A percentile compares a stretch with the other conserved stretches of the same genome.
These are phyloP conservation scores for Falco columbarius DNA, from an alignment of 2,797 vertebrate species.

Conservation along the genomic window DNA sequence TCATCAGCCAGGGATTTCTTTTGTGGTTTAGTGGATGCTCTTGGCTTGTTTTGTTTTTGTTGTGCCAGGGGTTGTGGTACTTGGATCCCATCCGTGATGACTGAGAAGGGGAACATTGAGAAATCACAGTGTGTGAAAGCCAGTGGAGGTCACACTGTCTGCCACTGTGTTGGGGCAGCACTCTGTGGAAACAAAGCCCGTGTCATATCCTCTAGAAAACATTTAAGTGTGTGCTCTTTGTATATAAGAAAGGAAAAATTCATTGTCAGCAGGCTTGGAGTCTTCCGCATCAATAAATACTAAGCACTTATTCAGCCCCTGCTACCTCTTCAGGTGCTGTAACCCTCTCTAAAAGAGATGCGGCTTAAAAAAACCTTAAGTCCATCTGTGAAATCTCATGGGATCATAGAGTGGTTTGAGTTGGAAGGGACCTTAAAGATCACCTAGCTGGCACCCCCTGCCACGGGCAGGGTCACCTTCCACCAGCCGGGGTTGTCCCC, in stretches of 20 bases:
- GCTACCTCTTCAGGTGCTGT: background rate
- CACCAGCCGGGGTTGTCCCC: background rate
- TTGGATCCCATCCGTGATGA: background rate
- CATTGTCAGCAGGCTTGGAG: background rate
- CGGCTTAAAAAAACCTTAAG: background rate
- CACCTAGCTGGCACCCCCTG: background rate
- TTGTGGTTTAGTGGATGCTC: background rate
- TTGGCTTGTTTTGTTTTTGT: background rate
- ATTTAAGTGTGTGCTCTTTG: background rate
- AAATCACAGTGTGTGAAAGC: background rate
- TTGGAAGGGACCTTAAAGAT: background rate
- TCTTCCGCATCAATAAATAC: background rate
- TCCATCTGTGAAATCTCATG: background rate
- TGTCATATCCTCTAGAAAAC: background rate
- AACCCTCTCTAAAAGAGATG: background rate
- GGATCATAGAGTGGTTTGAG: background rate
- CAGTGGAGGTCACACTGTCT: background rate
- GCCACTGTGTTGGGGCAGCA: background rate
- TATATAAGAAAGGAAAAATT: background rate
- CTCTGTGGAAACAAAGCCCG: background rate
- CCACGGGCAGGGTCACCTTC: background rate
- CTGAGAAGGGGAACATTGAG: background rate
- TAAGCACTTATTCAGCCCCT: background rate
- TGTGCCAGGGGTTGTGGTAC: background rate
- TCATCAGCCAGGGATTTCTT: background rate